A percentile compares a stretch with the other conserved stretches of the same genome.
Conservation (phyloP, 2,888 invertebrate genomes). For the Thyatira batis region DNA sequence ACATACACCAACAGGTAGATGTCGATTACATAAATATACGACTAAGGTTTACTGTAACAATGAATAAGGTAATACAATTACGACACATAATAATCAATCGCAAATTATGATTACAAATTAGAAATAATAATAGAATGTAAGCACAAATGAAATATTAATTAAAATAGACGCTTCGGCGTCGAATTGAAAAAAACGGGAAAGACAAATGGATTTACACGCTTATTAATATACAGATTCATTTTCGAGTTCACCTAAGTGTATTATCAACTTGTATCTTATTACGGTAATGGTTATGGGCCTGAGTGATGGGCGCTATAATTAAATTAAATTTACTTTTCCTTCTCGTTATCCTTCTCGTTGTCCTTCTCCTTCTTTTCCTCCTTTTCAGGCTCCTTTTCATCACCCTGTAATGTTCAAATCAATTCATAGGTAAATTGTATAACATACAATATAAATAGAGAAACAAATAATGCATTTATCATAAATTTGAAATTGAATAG, state of each 20-base stretch:
- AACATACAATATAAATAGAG: too few relatives aligned
- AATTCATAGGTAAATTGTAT: too few relatives aligned
- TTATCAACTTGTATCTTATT: conserved; percentile 46
- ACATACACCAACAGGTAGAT: not conserved
- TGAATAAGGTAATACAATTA: conserved; percentile 21
- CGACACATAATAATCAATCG: conserved; percentile 46
- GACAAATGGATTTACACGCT: conserved; percentile 80
- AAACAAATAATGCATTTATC: too few relatives aligned
- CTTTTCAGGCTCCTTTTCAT: conserved; percentile 90
- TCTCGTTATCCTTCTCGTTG: conserved; percentile 79
- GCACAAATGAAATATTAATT: conserved; percentile 35
- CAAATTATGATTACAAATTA: conserved; percentile 32
- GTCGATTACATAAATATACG: conserved; percentile 4
- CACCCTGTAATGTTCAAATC: conserved; percentile 88
- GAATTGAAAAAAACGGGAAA: conserved; percentile 70
- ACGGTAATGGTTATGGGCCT: conserved; percentile 14
- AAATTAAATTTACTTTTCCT: conserved; percentile 57
- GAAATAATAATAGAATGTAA: conserved; percentile 37
- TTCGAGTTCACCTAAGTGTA: conserved; percentile 66
- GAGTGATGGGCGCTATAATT: conserved; percentile 28
- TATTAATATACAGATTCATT: conserved; percentile 70
- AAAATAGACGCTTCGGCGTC: conserved; percentile 38
- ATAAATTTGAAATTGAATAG: too few relatives aligned
- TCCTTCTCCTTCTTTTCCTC: conserved; percentile 85
- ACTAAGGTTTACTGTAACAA: conserved; percentile 19